Base-by-base conservation (phyloP, 2,113 vertebrate species). In the Melanerpes aurifrons region DNA sequence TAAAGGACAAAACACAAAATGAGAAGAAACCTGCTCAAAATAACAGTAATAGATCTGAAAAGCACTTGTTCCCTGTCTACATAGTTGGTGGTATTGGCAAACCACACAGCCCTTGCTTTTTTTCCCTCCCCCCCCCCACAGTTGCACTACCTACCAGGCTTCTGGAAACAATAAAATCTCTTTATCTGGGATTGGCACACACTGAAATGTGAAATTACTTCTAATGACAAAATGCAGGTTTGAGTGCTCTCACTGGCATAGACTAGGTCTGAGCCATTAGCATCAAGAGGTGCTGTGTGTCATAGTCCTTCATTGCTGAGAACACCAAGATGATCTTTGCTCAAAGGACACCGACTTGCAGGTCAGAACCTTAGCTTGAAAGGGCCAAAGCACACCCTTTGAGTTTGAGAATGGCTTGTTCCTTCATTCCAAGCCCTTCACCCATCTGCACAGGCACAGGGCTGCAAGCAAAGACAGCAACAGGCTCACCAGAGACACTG, bases 161-260 rank as follows among this genome's bases (percentile, higher is more conserved):
- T 70, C 54, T 87, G 26, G 47, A 95, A 79, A 63, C 31, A 82
- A 94, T 68, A 92, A 70, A 72, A 89, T 22, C 48, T 45, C 63
- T 75, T 57, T 89, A 53, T 67, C 43, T 82, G 35, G 35, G 56
- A 66, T 71, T 1, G 5, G 31, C 75, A 56, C 71, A 82, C 17
- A 47, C 48, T 31, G 71, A 79, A 67, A 90, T 95, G 86, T 90
- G 87, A 96, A 95, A 95, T 92, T 67, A 92, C 84, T 78, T 86
- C 70, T 35, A 78, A 89, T 62, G 85, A 79, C 63, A 89, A 91
- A 96, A 86, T 78, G 32, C 18, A 86, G 31, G 57, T 69, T 70
- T 69, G 66, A 92, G 82, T 61, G 70, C 83, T 71, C 69, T 93
- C 77, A 59, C 85, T 63, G 68, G 58, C 54, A 69, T 32, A 24